These are phyloP conservation scores for Steinernema khuongi DNA, from an alignment of 1,140 invertebrate genomes.

Conservation along the genomic window DNA sequence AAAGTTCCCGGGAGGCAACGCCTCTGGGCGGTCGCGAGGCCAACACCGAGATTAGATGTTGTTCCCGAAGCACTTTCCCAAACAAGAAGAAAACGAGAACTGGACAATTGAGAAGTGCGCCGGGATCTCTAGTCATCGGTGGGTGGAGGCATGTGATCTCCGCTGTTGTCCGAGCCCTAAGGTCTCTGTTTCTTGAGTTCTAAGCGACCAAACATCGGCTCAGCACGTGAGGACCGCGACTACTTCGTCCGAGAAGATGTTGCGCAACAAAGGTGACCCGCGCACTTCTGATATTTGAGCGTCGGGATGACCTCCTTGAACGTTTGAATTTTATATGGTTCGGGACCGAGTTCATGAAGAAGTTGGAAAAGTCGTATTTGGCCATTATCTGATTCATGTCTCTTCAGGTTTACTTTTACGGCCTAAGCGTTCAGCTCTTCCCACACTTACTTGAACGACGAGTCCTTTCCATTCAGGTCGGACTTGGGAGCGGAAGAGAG, in stretches of 20 bases:
- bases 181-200: background rate
- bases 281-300: no score
- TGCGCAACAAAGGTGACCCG: constrained; percentile 5
- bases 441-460: background rate
- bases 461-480: background rate
- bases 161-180: background rate
- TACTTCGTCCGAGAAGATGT: background rate
- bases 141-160: constrained; percentile 2
- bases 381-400: no score
- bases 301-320: no score
- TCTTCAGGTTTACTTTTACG: no score
- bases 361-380: no score
- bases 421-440: no score
- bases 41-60: background rate
- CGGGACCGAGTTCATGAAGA: no score
- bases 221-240: background rate
- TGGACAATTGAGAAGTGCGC: background rate
- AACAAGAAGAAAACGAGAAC: background rate
- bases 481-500: background rate
- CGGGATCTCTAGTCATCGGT: background rate
- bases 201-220: background rate
- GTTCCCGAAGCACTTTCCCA: background rate
- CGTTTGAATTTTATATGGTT: no score
- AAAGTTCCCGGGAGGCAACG: background rate
- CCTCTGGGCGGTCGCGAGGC: background rate